Conservation (phyloP, 2,113 vertebrate species). For the Lynx canadensis region DNA sequence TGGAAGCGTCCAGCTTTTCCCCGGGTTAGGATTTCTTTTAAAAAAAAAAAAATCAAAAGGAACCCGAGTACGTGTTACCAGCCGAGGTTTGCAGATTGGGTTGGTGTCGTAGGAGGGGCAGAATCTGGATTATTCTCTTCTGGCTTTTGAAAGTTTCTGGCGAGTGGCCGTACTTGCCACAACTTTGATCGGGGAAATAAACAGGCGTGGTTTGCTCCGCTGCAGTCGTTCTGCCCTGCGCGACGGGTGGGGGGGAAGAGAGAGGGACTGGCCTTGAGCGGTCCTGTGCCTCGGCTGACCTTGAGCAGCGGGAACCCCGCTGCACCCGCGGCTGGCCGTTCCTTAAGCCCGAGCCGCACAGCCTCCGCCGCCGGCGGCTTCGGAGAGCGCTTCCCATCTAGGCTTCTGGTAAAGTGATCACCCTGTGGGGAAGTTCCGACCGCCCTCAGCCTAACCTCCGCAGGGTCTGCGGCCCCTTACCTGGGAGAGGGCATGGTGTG, state of each 20-base stretch:
- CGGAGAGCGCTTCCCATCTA: neutral
- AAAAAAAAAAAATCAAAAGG: neutral
- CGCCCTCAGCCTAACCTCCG: neutral
- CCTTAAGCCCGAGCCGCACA: neutral
- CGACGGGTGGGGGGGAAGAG: no score
- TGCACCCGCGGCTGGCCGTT: neutral
- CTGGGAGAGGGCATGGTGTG: neutral
- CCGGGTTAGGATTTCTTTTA: neutral
- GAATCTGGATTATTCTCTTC: neutral
- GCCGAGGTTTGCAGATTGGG: neutral
- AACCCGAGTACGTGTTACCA: neutral
- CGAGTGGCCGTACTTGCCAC: neutral
- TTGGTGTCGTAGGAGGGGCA: neutral
- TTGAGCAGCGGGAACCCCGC: neutral
- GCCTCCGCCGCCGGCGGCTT: rapidly evolving
- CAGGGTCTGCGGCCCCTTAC: neutral
- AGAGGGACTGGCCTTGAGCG: neutral
- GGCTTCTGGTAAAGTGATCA: neutral
- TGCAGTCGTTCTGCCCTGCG: neutral
- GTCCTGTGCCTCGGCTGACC: neutral
- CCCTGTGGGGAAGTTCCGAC: neutral
- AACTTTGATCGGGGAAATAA: neutral
- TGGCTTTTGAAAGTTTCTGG: neutral
- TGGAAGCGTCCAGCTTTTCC: neutral
- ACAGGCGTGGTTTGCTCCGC: rapidly evolving